Conservation (phyloP, 1,140 invertebrate genomes). For the Drosophila varians region DNA sequence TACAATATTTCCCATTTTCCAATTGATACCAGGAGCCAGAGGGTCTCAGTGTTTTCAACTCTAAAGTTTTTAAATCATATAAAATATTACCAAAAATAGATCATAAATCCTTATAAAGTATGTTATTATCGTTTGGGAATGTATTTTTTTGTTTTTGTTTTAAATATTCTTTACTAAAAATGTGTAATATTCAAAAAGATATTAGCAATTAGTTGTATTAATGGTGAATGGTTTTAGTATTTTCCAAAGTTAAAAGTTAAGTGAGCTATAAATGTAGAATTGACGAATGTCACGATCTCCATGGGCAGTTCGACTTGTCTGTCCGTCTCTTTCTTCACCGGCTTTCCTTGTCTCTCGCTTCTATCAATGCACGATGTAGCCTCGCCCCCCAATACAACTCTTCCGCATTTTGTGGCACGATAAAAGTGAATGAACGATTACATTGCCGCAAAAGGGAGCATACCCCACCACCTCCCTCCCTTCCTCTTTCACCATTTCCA, state of each 20-base stretch:
- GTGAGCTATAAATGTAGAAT: conserved; percentile 46
- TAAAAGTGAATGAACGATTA: conserved; percentile 56
- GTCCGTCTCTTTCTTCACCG: neutral
- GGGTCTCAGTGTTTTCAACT: neutral
- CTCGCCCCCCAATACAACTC: conserved; percentile 12
- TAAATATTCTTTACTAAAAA: neutral
- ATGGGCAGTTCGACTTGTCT: no score
- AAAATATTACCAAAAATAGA: neutral
- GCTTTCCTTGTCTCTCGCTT: neutral
- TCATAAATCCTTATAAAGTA: neutral
- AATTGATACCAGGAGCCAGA: no score
- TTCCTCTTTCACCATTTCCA: conserved; percentile 1
- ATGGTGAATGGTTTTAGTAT: neutral
- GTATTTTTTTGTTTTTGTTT: no score
- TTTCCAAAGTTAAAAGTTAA: conserved; percentile 15
- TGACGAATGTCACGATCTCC: conserved; percentile 26
- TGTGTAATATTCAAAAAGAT: neutral
- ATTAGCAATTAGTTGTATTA: neutral
- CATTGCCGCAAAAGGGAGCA: conserved; percentile 42
- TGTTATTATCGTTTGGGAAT: no score
- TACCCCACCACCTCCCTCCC: neutral
- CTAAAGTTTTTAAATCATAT: neutral
- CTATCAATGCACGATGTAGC: neutral
- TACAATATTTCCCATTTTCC: neutral
- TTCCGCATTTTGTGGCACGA: conserved; percentile 41